Evolutionary conservation across 2,113 vertebrate species (phyloP).

Genomic region (Amblyornis subalaris): DNA sequence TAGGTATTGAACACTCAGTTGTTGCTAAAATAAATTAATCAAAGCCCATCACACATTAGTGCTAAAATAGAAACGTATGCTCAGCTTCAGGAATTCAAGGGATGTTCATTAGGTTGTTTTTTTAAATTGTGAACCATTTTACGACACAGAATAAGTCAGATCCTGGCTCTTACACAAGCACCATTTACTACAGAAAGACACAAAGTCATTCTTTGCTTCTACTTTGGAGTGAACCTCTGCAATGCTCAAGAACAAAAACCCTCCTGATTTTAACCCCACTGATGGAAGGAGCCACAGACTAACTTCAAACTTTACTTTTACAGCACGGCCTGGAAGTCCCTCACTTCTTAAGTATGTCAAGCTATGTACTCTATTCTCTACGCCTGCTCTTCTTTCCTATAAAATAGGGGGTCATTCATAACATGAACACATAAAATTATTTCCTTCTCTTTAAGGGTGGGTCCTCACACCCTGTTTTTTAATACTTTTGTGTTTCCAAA

Average conservation of each 20-base stretch:
- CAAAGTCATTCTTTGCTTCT: not conserved
- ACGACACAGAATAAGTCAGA: not conserved
- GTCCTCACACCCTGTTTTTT: not conserved
- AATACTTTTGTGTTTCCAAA: not conserved
- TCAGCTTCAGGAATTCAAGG: not conserved
- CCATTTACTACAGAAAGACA: not conserved
- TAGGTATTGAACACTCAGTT: not conserved
- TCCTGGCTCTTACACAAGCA: not conserved
- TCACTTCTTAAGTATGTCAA: not conserved
- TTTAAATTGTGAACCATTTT: not conserved
- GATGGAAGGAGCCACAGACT: not conserved
- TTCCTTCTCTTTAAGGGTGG: not conserved
- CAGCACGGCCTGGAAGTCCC: not conserved
- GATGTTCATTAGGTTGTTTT: not conserved
- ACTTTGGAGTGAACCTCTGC: accelerated
- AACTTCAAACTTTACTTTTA: not conserved
- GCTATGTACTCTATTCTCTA: not conserved
- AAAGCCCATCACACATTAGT: not conserved
- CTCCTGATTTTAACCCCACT: not conserved
- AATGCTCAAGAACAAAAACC: not conserved
- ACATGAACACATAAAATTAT: not conserved
- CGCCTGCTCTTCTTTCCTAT: not conserved
- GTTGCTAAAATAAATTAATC: not conserved
- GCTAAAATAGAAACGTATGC: not conserved
- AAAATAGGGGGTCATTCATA: not conserved